phyloP scores from a whole-genome alignment of 2,113 vertebrate species.

The Hoplias malabaricus region DNA sequence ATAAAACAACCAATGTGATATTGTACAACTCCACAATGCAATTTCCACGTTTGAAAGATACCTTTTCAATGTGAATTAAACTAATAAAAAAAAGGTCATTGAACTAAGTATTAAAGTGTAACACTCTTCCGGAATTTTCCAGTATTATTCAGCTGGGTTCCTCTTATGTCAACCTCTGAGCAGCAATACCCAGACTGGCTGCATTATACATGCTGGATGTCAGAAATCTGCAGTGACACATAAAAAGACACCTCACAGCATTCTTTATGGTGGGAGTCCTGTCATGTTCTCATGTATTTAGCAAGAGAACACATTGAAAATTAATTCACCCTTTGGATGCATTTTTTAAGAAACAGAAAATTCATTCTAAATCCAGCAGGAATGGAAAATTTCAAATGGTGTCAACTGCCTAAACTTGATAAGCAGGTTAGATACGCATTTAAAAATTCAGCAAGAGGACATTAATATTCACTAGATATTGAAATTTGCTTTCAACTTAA shows the following conservation, averaged over 20 bases:
- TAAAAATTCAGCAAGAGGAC: neutral
- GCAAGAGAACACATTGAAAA: conserved; percentile 15
- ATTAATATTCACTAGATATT: no score
- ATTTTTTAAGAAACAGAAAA: conserved; percentile 49
- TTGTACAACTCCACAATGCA: no score
- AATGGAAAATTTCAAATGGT: neutral
- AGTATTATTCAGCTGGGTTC: neutral
- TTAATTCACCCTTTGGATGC: conserved; percentile 9
- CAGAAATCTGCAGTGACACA: neutral
- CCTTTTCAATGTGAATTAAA: neutral
- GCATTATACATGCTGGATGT: conserved; percentile 9
- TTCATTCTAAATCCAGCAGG: neutral
- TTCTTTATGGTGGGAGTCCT: neutral
- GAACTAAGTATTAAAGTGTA: neutral
- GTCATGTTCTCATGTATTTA: conserved; percentile 6
- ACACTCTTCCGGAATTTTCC: neutral
- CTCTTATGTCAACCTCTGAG: neutral
- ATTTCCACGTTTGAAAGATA: no score
- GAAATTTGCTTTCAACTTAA: no score
- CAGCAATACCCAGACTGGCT: conserved; percentile 2
- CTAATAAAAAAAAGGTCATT: neutral
- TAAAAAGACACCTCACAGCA: conserved; percentile 3
- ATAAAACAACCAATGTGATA: no score
- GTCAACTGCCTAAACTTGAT: neutral
- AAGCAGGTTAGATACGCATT: neutral